Base-by-base conservation (phyloP, 2,888 invertebrate species). In the Drosophila imparisetae region DNA sequence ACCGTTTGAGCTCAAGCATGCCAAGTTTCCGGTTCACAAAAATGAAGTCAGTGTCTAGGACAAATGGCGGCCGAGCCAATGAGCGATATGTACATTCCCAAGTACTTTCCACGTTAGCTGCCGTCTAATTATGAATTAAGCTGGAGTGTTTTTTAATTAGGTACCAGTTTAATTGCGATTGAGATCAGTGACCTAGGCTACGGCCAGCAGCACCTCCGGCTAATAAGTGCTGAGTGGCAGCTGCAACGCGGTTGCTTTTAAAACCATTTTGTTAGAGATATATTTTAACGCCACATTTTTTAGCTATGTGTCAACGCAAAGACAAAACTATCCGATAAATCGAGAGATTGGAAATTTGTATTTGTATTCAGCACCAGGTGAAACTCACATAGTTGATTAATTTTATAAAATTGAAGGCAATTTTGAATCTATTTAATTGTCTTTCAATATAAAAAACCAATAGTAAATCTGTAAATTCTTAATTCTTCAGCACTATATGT, bases 21-120 rank as follows among this genome's bases (percentile, higher is more conserved):
- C 52, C 49, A 53, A 68, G 80, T 81, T 86, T 88, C 89, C 86
- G 86, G 89, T 83, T 75, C 72, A 68, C 73, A 71, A 69, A 68
- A 81, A 68, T 67, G 72, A 86, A 86, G 86, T 86, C 86, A 86
- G 82, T 82, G 86, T 86, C 86, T 86, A 86, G 86, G 86, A 84
- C 86, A 89, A 81, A 79, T 72, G 59, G 72, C 78, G 72, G 74
- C 53, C 54, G 68, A 67, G 27, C 32, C 42, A 60, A 55, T 53
- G 63, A 42, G 24, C 49, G 53, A 40, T n/a, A 21, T 42, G 32
- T 53, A 48, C 48, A 34, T 48, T 6, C 30, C 53, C 60, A 48
- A 62, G 36, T 49, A 71, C 78, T 78, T 78, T 74, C 78, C 38
- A 66, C 78, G 70, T 63, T 30, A 45, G 40, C 61, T 64, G 53